phyloP scores from a whole-genome alignment of 2,113 vertebrate species.

The Mionectes macconnelli region DNA sequence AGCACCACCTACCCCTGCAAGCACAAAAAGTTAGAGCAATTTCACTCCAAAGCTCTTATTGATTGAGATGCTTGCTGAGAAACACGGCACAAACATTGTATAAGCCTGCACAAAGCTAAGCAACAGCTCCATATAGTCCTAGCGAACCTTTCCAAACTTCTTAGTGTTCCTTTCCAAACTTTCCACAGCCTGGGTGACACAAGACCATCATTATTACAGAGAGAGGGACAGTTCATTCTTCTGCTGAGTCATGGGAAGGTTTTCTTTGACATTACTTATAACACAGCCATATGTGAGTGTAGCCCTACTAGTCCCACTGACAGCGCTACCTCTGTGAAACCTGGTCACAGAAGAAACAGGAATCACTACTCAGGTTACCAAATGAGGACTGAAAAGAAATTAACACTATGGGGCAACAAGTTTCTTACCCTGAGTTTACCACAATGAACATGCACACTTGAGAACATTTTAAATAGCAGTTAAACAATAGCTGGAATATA shows the following conservation, averaged over 20 bases:
- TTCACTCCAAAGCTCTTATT: background rate
- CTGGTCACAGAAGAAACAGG: background rate
- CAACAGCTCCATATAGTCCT: background rate
- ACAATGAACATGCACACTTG: background rate
- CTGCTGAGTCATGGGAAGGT: background rate
- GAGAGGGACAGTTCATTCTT: background rate
- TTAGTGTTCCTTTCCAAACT: background rate
- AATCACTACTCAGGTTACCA: background rate
- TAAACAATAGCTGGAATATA: background rate
- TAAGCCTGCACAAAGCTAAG: background rate
- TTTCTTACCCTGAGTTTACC: background rate
- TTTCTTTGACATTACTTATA: background rate
- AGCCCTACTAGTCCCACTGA: background rate
- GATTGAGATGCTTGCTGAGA: background rate
- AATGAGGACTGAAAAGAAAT: conserved; percentile 7
- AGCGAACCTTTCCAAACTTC: background rate
- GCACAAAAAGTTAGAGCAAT: background rate
- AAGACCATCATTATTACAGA: background rate
- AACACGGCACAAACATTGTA: background rate
- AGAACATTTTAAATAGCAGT: background rate
- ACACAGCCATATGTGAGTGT: background rate
- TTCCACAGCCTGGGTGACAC: background rate
- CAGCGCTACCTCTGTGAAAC: background rate
- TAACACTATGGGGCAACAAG: background rate
- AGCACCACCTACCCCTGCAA: conserved; percentile 79